phyloP scores from a whole-genome alignment of 2,888 invertebrate genomes.

The Syrista parreyssii region DNA sequence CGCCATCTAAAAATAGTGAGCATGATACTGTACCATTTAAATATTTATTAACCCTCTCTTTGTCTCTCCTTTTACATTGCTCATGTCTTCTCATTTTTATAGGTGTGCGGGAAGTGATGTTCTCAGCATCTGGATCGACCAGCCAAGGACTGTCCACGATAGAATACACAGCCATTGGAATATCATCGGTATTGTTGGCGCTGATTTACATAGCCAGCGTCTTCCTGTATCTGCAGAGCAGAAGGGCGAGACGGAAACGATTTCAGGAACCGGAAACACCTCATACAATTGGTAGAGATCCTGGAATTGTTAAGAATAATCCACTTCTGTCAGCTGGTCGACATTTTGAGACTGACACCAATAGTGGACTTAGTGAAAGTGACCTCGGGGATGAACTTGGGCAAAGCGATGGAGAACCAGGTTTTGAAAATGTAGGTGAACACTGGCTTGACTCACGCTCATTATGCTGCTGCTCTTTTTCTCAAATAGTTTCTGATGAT shows the following conservation, averaged over 20 bases:
- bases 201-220: slow-evolving; percentile 89
- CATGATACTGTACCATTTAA: slow-evolving; percentile 2
- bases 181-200: slow-evolving; percentile 86
- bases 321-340: slow-evolving; percentile 74
- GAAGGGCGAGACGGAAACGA: slow-evolving; percentile 70
- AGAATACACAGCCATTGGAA: slow-evolving; percentile 86
- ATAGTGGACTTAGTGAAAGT: slow-evolving; percentile 50
- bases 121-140: slow-evolving; percentile 70
- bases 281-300: slow-evolving; percentile 65
- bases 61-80: slow-evolving; percentile 39
- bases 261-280: slow-evolving; percentile 55
- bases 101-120: slow-evolving; percentile 86
- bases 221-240: slow-evolving; percentile 82
- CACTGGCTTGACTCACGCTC: slow-evolving; percentile 58
- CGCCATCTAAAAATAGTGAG: slow-evolving; percentile 77
- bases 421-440: slow-evolving; percentile 50
- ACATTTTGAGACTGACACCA: slow-evolving; percentile 69
- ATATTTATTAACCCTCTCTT: background rate
- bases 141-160: slow-evolving; percentile 75
- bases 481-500: slow-evolving; percentile 15
- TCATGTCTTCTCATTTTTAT: slow-evolving; percentile 31
- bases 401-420: slow-evolving; percentile 50
- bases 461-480: slow-evolving; percentile 14
- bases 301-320: slow-evolving; percentile 83
- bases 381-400: slow-evolving; percentile 55